phyloP scores from a whole-genome alignment of 2,888 invertebrate species.

The Hypomecis atomaria region DNA sequence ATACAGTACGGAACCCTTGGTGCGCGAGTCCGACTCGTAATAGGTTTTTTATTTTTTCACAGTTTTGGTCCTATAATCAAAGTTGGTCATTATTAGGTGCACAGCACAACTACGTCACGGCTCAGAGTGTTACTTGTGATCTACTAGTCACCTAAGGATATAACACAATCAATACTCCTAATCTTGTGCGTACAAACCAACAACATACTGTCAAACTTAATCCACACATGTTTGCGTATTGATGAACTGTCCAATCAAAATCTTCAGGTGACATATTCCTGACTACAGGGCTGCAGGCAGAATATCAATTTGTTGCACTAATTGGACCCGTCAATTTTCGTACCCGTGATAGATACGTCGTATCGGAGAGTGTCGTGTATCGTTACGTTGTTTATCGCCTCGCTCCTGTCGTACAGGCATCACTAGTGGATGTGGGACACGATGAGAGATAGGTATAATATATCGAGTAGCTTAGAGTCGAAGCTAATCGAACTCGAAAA shows the following conservation, averaged over 20 bases:
- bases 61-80: no score
- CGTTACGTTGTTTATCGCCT: constrained; percentile 5
- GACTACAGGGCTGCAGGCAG: background rate
- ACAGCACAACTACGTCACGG: no score
- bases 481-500: no score
- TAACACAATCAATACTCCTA: no score
- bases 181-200: background rate
- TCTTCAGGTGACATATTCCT: background rate
- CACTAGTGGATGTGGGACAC: background rate
- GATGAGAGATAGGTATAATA: background rate
- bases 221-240: background rate
- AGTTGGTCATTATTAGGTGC: no score
- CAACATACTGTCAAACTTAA: background rate
- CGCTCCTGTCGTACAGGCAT: constrained; percentile 4
- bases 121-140: no score
- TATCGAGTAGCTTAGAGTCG: background rate
- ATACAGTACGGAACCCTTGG: no score
- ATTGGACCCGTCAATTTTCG: background rate
- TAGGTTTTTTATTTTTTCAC: no score
- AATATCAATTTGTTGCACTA: background rate
- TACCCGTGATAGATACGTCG: background rate
- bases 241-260: constrained; percentile 1
- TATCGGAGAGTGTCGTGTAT: background rate
- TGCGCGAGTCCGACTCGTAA: no score
- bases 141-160: no score